Percentiles rank a stretch among this genome's conserved stretches.
Conservation (phyloP, 1,140 invertebrate species). For the Cydia fagiglandana region DNA sequence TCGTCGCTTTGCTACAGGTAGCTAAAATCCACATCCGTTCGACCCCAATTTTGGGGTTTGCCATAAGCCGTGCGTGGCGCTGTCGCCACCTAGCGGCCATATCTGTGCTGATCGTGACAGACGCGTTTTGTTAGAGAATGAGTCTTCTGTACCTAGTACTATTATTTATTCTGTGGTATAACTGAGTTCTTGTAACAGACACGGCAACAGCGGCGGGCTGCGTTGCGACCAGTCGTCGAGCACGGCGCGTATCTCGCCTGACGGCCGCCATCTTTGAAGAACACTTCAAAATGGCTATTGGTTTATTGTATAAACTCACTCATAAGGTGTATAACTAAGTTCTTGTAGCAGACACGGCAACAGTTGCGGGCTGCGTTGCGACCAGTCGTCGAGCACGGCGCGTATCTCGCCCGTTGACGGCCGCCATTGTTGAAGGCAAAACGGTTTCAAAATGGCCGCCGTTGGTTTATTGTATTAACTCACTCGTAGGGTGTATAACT, state of each 20-base stretch:
- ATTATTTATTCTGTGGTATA: too few species aligned
- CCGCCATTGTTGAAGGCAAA: conserved; percentile 48
- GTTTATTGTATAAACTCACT: conserved; percentile 43
- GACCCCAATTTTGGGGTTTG: too few species aligned
- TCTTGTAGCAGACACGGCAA: conserved; percentile 50
- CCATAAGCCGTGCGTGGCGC: too few species aligned
- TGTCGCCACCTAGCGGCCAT: too few species aligned
- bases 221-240: conserved; percentile 54
- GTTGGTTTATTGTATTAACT: conserved; percentile 33
- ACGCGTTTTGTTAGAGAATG: too few species aligned
- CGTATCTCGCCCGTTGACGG: conserved; percentile 46
- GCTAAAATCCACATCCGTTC: too few species aligned
- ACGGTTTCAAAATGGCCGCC: conserved; percentile 19
- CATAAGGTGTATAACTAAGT: conserved; percentile 59
- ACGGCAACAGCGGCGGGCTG: conserved; percentile 49
- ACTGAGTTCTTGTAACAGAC: conserved; percentile 51
- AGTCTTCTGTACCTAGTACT: too few species aligned
- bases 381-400: conserved; percentile 55
- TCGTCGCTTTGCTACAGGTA: too few species aligned
- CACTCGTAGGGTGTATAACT: conserved; percentile 61
- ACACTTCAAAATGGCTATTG: neutral
- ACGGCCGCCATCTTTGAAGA: conserved; percentile 51
- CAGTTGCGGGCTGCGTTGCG: conserved; percentile 46
- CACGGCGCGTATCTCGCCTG: too few species aligned
- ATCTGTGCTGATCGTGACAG: too few species aligned